phyloP scores from a whole-genome alignment of 2,888 invertebrate species.

The Junonia oenone region DNA sequence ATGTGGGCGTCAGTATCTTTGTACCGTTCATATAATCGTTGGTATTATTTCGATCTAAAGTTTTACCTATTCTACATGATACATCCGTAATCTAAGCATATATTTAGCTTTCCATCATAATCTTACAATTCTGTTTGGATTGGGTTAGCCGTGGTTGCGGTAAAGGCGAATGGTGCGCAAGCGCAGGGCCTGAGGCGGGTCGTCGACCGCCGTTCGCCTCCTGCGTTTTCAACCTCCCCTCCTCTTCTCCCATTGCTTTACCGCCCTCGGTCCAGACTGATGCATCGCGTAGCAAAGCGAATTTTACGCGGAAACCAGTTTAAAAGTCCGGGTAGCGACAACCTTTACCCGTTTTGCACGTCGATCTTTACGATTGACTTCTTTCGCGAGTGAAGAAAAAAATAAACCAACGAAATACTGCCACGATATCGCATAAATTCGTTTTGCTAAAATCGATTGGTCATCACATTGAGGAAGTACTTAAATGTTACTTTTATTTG shows the following conservation, averaged over 20 bases:
- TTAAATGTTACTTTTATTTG: no score
- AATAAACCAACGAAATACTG: slow-evolving; percentile 1
- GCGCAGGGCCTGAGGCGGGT: slow-evolving; percentile 72
- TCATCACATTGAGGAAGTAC: not conserved
- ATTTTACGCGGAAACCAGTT: slow-evolving; percentile 74
- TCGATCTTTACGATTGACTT: slow-evolving; percentile 32
- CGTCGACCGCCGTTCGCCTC: slow-evolving; percentile 75
- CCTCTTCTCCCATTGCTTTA: slow-evolving; percentile 50
- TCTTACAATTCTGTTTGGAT: slow-evolving; percentile 51
- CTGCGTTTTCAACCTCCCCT: slow-evolving; percentile 67
- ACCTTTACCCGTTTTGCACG: slow-evolving; percentile 48
- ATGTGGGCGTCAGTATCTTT: slow-evolving; percentile 7
- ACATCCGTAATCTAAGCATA: no score
- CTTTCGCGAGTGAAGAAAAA: not conserved
- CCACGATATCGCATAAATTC: not conserved
- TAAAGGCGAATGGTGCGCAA: slow-evolving; percentile 63
- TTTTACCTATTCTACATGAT: not conserved
- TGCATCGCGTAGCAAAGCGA: slow-evolving; percentile 75
- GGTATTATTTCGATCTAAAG: not conserved
- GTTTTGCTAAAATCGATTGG: not conserved
- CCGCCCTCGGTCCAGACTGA: slow-evolving; percentile 67
- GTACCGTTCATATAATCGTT: not conserved
- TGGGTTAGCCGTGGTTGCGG: slow-evolving; percentile 51
- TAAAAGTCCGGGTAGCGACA: slow-evolving; percentile 27
- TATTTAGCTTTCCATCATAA: slow-evolving; percentile 30